phyloP scores from a whole-genome alignment of 2,888 invertebrate genomes.

The Caenorhabditis sp. region DNA sequence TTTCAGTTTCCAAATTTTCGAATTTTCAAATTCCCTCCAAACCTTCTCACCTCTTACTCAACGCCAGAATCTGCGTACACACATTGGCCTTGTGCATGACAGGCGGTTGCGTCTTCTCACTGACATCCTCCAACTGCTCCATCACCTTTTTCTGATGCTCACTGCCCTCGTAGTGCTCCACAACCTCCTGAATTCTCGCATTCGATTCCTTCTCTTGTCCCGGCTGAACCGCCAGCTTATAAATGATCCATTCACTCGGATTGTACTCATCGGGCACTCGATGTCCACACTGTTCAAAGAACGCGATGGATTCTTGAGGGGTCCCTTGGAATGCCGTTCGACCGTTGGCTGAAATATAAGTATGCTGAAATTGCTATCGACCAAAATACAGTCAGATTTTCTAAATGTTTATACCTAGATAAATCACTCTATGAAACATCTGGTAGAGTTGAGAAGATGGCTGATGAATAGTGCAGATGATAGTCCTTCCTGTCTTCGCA shows the following conservation, averaged over 20 bases:
- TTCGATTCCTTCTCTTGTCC: constrained; percentile 55
- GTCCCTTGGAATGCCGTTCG: constrained; percentile 88
- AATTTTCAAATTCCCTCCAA: too few relatives aligned
- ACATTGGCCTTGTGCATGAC: constrained; percentile 57
- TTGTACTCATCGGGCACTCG: constrained; percentile 90
- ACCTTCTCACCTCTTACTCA: background rate
- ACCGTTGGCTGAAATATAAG: constrained; percentile 88
- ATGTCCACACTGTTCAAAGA: constrained; percentile 79
- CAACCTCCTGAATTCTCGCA: constrained; percentile 37
- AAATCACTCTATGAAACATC: constrained; percentile 83
- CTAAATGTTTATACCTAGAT: constrained; percentile 87
- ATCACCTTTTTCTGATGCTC: constrained; percentile 38
- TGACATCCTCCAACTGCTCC: constrained; percentile 19
- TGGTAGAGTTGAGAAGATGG: constrained; percentile 80
- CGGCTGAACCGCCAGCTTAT: constrained; percentile 89
- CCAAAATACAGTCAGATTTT: background rate
- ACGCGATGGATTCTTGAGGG: constrained; percentile 58
- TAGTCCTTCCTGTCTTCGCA: constrained; percentile 75
- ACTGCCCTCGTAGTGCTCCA: constrained; percentile 43
- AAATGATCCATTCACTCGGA: constrained; percentile 95
- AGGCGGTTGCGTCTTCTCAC: constrained; percentile 35
- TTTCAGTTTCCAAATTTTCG: too few relatives aligned
- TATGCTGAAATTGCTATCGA: background rate
- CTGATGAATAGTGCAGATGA: constrained; percentile 83
- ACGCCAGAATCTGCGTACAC: constrained; percentile 48